Conservation (phyloP, 2,797 vertebrate species). For the Rhynchotus rufescens region DNA sequence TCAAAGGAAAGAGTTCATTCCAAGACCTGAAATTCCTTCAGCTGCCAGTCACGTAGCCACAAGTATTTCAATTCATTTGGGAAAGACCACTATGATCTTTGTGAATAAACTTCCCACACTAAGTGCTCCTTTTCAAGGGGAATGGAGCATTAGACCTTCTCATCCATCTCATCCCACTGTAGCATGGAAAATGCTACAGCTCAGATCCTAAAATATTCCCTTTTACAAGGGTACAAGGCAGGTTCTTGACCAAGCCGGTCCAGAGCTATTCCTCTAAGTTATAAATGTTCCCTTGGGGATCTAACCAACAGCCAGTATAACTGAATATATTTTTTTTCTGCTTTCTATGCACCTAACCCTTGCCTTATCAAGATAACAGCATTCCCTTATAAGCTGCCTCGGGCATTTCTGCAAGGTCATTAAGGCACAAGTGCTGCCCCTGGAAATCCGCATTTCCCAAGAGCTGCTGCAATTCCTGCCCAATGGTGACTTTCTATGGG, state of each 20-base stretch:
- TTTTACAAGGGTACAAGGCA: neutral
- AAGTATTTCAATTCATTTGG: neutral
- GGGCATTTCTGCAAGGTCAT: conserved; percentile 46
- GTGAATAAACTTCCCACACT: neutral
- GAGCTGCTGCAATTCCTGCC: neutral
- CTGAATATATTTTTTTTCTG: neutral
- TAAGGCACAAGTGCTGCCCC: neutral
- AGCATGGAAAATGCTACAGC: neutral
- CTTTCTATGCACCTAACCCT: neutral
- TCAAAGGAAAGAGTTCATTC: neutral
- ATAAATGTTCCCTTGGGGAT: neutral
- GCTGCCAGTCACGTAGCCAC: conserved; percentile 19
- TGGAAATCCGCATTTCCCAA: neutral
- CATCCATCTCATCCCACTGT: neutral
- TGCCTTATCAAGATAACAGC: neutral
- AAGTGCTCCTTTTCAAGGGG: neutral
- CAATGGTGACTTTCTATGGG: rapidly evolving
- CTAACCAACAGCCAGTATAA: neutral
- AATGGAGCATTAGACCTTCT: conserved; percentile 17
- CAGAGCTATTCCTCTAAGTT: neutral
- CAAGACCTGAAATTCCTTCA: neutral
- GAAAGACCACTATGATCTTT: conserved; percentile 1
- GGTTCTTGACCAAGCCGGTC: neutral
- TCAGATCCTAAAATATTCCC: neutral
- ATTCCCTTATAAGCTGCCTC: neutral